Conservation (phyloP, 2,797 vertebrate species). For the Podargus strigoides region DNA sequence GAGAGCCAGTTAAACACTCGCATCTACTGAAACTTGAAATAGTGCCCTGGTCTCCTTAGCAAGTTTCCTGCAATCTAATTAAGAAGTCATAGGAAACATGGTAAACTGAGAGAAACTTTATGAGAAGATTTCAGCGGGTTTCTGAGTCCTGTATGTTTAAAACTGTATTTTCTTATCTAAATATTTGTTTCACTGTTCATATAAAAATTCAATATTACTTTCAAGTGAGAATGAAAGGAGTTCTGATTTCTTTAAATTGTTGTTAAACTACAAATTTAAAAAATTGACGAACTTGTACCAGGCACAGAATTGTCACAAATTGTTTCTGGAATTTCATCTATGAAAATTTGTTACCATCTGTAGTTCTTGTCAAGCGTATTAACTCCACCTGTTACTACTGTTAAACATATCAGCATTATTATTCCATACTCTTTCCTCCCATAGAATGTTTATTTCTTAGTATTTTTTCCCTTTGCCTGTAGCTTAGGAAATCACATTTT, state of each 20-base stretch:
- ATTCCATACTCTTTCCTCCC: background rate
- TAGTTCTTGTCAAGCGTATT: background rate
- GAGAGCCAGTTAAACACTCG: background rate
- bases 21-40: background rate
- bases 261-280: background rate
- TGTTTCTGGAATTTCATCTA: background rate
- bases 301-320: background rate
- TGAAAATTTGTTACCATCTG: background rate
- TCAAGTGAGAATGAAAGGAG: background rate
- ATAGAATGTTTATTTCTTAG: background rate
- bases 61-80: background rate
- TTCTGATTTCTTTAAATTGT: background rate
- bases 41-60: background rate
- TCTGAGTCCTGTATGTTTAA: background rate
- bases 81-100: background rate
- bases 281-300: background rate
- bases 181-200: background rate
- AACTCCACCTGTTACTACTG: background rate
- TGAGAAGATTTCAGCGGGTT: background rate
- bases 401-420: background rate
- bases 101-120: background rate
- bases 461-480: background rate
- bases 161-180: background rate
- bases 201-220: background rate
- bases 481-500: background rate